Evolutionary conservation across 37 sponge, comb jelly and placozoan species (phyloP), one percentile per base, ranked within the genome.

Genomic region (Amphimedon queenslandica): DNA sequence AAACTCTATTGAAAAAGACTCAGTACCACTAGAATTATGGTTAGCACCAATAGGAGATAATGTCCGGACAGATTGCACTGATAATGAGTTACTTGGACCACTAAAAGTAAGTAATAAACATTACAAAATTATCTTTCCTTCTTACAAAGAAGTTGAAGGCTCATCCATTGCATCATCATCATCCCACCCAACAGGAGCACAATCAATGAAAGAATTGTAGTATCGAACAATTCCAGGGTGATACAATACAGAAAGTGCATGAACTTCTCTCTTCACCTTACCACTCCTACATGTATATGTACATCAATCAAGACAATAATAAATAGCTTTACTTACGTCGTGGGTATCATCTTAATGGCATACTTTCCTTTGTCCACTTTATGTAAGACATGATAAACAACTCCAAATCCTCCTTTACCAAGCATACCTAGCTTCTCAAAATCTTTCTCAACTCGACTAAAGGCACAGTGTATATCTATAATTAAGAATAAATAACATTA

Each of bases 261-360:
- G 77, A 24, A 92, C 96, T 58, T 96, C 96, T 37, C 93, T 55
- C 87, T 89, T 78, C 73, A 96, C 93, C 72, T 88, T 96, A 58
- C 82, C 90, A 25, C 80, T n/a, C 36, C 4, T 27, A 40, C 47
- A 21, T 70, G 42, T 25, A 23, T 30, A 21, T 24, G 11, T 57
- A 27, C n/a, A n/a, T n/a, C n/a, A n/a, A n/a, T n/a, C n/a, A n/a
- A n/a, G n/a, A n/a, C n/a, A n/a, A n/a, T n/a, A n/a, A n/a, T n/a
- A n/a, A n/a, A n/a, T n/a, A n/a, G n/a, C n/a, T n/a, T n/a, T n/a
- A n/a, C 78, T 87, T 39, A 88, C 89, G 57, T 78, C 18, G 30
- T 21, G 1, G 90, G 90, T 31, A 96, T 89, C 32, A 81, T 78
- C 77, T 96, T 96, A 31, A 96, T 63, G 0, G 96, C 96, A 75